Conservation (phyloP, 2,888 invertebrate species). For the Hyalella azteca region DNA sequence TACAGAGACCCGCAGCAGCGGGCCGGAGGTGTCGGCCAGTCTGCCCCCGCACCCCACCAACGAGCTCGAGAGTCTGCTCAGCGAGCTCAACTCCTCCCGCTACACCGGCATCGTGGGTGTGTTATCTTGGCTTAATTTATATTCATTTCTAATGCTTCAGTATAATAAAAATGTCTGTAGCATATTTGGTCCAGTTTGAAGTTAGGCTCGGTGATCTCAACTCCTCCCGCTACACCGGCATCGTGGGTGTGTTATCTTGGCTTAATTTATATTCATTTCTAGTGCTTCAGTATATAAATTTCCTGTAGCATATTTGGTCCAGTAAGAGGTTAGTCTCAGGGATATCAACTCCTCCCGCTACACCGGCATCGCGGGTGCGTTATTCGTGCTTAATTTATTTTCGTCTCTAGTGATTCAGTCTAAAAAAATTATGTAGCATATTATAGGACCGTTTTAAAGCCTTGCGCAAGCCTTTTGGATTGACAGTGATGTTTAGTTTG, state of each 20-base stretch:
- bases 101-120: conserved; percentile 40
- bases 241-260: conserved; percentile 16
- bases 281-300: too few species aligned
- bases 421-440: too few species aligned
- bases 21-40: conserved; percentile 2
- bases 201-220: conserved; percentile 89
- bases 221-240: conserved; percentile 63
- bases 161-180: too few species aligned
- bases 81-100: conserved; percentile 79
- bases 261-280: too few species aligned
- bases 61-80: conserved; percentile 87
- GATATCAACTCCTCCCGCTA: conserved; percentile 76
- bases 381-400: too few species aligned
- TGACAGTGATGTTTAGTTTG: too few species aligned
- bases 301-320: too few species aligned
- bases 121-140: too few species aligned
- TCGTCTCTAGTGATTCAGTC: too few species aligned
- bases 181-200: conserved; percentile 89
- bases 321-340: conserved; percentile 87
- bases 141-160: too few species aligned
- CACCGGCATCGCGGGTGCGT: conserved; percentile 29
- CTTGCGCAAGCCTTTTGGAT: too few species aligned
- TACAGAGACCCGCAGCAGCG: conserved; percentile 44
- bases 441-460: too few species aligned
- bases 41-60: conserved; percentile 73